Evolutionary conservation across 2,888 invertebrate species (phyloP), one percentile per base, ranked within the genome.

Genomic region (Heteromyza rotundicornis): DNA sequence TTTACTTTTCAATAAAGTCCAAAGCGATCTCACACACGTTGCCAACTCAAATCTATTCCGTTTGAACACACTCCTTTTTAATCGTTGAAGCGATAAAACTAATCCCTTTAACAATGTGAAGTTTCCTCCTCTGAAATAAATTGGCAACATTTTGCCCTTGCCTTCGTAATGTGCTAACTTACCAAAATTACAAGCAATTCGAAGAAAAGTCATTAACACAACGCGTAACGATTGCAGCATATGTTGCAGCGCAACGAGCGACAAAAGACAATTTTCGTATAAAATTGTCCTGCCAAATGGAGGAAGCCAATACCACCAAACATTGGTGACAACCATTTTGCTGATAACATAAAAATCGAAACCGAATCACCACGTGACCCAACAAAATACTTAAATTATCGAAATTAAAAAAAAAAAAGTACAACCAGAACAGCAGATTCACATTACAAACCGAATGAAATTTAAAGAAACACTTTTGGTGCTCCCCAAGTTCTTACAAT

Each of bases 291-390:
- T n/a, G 32, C 32, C 32, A 32, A 32, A 12, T 32, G 47, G 47
- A 2, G 14, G 47, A 5, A 19, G 47, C 47, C 10, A 40, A 40
- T n/a, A 40, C 40, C n/a, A 40, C 2, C 10, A 19, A 17, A 20
- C 20, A 47, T 19, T 17, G 47, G 19, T 20, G 47, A 20, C 47
- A 3, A 8, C 47, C 20, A 19, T 19, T 20, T 2, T 3, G 47
- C 47, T 19, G 47, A 47, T 47, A 47, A 47, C 47, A 47, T 17
- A 19, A 19, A 19, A 47, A 19, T n/a, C 40, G 40, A 47, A 47
- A 47, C 19, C 19, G 47, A 47, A 47, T 47, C 47, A 47, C 47
- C 40, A 40, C n/a, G 40, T 47, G 47, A 47, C 47, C 47, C n/a
- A n/a, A n/a, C 40, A 14, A 40, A 40, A 40, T 7, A 40, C n/a